Evolutionary conservation across 2,888 invertebrate species (phyloP), one percentile per base, ranked within the genome.

Genomic region (Philonicus albiceps): DNA sequence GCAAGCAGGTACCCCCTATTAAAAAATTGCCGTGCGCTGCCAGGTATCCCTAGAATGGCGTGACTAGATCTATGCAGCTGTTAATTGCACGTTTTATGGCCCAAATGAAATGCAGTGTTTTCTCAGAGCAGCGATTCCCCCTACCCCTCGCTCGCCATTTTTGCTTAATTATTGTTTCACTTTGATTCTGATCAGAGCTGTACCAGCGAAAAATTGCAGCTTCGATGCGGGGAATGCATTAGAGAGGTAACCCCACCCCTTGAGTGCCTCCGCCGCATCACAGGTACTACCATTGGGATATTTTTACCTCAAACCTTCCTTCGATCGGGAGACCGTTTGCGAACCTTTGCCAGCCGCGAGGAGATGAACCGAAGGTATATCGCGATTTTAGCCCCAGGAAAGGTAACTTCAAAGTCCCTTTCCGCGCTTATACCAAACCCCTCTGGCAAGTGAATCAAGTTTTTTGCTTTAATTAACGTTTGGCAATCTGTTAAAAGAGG

Each of bases 31-130:
- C 40, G 37, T 76, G 76, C 27, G 37, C 40, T n/a, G 37, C 16
- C 53, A 30, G 53, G 80, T 80, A 80, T 55, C 80, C 80, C 49
- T 53, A 31, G 53, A 80, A 80, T 80, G 30, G 80, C 80, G 80
- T 80, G 80, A 80, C 80, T 80, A 80, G 80, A 80, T 80, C 53
- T 80, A 53, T 80, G 80, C 80, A 80, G 80, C 80, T 80, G 80
- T 80, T 80, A 80, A 80, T 80, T 80, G 80, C 80, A 80, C 80
- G 80, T 80, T 80, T 80, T 80, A 80, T 80, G 53, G n/a, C 80
- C 53, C 80, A 80, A 80, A 80, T 80, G 80, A 80, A 80, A 80
- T 80, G 80, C 80, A 80, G 53, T 53, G 31, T 76, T 76, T 76
- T 76, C 76, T 76, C 37, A 40, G 34, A n/a, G 64, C 80, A 80